Evolutionary conservation across 2,888 invertebrate genomes (phyloP).

Genomic region (Cynaeus angustus): DNA sequence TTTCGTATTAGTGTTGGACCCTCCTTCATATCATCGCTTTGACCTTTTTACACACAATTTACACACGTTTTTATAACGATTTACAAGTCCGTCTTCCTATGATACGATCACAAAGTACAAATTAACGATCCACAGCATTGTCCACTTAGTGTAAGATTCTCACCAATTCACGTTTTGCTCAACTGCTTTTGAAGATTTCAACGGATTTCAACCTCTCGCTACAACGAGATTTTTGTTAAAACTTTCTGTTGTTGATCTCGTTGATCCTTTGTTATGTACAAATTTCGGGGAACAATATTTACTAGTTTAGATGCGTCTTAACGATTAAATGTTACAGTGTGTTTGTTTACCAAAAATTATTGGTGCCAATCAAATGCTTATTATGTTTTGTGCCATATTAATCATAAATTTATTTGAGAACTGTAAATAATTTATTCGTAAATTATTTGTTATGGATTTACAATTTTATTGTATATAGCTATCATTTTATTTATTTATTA

Average conservation of each 20-base stretch:
- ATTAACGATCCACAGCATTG: conserved; percentile 12
- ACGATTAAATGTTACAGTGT: conserved; percentile 36
- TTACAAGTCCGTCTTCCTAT: conserved; percentile 52
- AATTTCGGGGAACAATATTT: conserved; percentile 50
- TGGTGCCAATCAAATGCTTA: conserved; percentile 45
- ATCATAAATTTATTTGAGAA: conserved; percentile 36
- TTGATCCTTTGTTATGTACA: conserved; percentile 47
- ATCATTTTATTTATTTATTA: conserved; percentile 49
- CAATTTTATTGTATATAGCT: conserved; percentile 53
- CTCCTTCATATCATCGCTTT: conserved; percentile 32
- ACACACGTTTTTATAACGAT: conserved; percentile 45
- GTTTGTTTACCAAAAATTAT: conserved; percentile 27
- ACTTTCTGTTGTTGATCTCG: conserved; percentile 42
- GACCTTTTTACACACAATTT: conserved; percentile 42
- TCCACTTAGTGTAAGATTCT: conserved; percentile 19
- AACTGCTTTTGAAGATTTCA: too few species aligned
- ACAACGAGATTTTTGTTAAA: conserved; percentile 47
- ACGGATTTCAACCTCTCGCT: conserved; percentile 9
- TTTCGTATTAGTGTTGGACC: conserved; percentile 37
- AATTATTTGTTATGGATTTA: conserved; percentile 52
- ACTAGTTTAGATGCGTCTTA: conserved; percentile 39
- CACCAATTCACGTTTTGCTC: conserved; percentile 38
- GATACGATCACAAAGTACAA: conserved; percentile 45
- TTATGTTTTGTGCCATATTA: conserved; percentile 50
- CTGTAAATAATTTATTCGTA: conserved; percentile 47